phyloP scores from a whole-genome alignment of 2,797 vertebrate species.

The Microctenopoma steveboyesi region DNA sequence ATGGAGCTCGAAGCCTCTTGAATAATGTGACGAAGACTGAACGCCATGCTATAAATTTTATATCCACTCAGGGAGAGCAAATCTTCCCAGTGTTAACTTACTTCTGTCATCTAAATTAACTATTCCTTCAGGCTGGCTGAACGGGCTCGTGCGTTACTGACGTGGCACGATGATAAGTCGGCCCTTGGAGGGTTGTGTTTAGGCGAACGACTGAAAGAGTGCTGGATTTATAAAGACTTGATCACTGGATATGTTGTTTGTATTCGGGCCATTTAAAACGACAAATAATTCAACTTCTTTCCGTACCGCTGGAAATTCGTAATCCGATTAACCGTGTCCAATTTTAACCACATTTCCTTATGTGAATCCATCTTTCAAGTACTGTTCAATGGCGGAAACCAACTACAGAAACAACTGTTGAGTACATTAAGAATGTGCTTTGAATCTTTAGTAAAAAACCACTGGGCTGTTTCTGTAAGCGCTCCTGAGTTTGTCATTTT shows the following conservation, averaged over 20 bases:
- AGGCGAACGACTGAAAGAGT: slow-evolving; percentile 48
- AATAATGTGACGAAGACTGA: slow-evolving; percentile 76
- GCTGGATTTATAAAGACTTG: slow-evolving; percentile 63
- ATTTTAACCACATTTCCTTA: slow-evolving; percentile 65
- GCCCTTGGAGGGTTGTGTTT: slow-evolving; percentile 65
- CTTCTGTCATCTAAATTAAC: slow-evolving; percentile 79
- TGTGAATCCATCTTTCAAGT: slow-evolving; percentile 60
- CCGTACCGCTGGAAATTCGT: slow-evolving; percentile 60
- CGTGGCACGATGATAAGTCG: slow-evolving; percentile 71
- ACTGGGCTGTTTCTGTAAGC: slow-evolving; percentile 20
- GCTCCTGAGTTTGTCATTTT: slow-evolving; percentile 36
- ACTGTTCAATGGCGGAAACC: slow-evolving; percentile 63
- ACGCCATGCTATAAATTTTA: slow-evolving; percentile 77
- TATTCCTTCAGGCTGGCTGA: slow-evolving; percentile 70
- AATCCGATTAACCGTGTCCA: slow-evolving; percentile 74
- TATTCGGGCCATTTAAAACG: slow-evolving; percentile 62
- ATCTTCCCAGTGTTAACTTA: slow-evolving; percentile 76
- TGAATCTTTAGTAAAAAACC: slow-evolving; percentile 9
- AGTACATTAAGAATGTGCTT: slow-evolving; percentile 40
- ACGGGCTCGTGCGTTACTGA: slow-evolving; percentile 57
- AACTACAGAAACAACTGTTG: slow-evolving; percentile 59
- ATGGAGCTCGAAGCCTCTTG: slow-evolving; percentile 71
- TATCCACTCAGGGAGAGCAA: slow-evolving; percentile 77
- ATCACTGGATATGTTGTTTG: slow-evolving; percentile 72
- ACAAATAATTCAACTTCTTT: slow-evolving; percentile 65